These are phyloP conservation scores for Panonychus citri DNA, from an alignment of 1,140 invertebrate genomes.

Conservation along the genomic window DNA sequence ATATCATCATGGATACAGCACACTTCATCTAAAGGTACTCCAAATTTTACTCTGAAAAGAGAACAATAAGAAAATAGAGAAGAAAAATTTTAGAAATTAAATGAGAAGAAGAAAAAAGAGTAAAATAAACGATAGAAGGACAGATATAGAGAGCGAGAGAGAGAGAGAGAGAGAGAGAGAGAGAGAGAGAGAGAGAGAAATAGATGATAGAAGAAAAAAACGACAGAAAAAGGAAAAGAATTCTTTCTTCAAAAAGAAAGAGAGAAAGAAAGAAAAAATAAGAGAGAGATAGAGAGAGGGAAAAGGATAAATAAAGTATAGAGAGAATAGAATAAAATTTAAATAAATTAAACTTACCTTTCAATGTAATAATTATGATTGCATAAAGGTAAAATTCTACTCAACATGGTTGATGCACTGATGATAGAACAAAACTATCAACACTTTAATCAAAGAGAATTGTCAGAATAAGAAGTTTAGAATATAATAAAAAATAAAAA, in stretches of 20 bases:
- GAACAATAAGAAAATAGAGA: not conserved
- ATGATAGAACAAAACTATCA: too few relatives aligned
- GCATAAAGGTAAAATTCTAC: not conserved
- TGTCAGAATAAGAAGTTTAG: too few relatives aligned
- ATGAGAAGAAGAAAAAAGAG: not conserved
- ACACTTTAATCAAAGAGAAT: too few relatives aligned
- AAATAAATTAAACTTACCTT: not conserved
- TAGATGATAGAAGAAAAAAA: not conserved
- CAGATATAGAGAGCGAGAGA: not conserved
- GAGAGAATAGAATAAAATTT: not conserved
- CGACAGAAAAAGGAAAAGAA: not conserved
- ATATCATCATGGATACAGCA: slow-evolving; percentile 59
- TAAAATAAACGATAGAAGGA: not conserved
- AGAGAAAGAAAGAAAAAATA: not conserved
- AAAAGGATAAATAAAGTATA: not conserved
- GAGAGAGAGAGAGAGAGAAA: not conserved
- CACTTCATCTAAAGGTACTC: slow-evolving; percentile 60
- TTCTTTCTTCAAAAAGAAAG: too few relatives aligned
- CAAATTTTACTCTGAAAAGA: slow-evolving; percentile 51
- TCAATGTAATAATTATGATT: slow-evolving; percentile 1
- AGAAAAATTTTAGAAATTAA: not conserved
- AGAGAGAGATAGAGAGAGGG: not conserved
- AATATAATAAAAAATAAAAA: too few relatives aligned
- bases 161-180: not conserved
- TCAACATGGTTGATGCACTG: not conserved